Base-by-base conservation (phyloP, 2,888 invertebrate species). In the Cephalotes varians region DNA sequence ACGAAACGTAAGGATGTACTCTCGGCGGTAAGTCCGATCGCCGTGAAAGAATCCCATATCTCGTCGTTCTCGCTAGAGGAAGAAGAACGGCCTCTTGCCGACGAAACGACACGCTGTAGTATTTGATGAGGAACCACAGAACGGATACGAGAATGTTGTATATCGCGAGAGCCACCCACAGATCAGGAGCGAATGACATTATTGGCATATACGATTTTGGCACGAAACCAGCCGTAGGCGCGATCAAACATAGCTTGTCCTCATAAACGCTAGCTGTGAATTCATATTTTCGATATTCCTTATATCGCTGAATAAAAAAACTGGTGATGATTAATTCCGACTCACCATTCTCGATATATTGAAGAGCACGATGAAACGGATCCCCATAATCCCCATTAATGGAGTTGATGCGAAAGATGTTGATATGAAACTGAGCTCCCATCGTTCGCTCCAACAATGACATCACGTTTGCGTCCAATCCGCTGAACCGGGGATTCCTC, bases 161-260 rank as follows among this genome's bases (percentile, higher is more conserved):
- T 0, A 80, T 4, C 1, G 85, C 56, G 0, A 93, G 73, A 0
- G 87, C n/a, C 0, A 74, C 1, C 93, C 93, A 92, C 0, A 93
- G 28, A 0, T 83, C 56, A 0, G 31, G 49, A 0, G 83, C 37
- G 58, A 93, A 93, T 0, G 93, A 92, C 25, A 88, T 4, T 7
- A 92, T 62, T 0, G 91, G 90, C 90, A 91, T 90, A 25, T 90
- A 86, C 0, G 85, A 90, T 60, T 90, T 92, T 0, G 92, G 90
- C 5, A 92, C 44, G 1, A 81, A 49, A 0, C 88, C 86, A 1
- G 87, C 81, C 0, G 90, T 85, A 0, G 87, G 91, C 7, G 88
- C 87, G 5, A 92, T 80, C 18, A 93, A 81, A 54, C 92, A 93
- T 2, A 92, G 25, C 64, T 86, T 89, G 71, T 92, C 92, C 9